Evolutionary conservation across 2,113 vertebrate genomes (phyloP), one percentile per base, ranked within the genome.

Genomic region (Potamarius usumacintae): DNA sequence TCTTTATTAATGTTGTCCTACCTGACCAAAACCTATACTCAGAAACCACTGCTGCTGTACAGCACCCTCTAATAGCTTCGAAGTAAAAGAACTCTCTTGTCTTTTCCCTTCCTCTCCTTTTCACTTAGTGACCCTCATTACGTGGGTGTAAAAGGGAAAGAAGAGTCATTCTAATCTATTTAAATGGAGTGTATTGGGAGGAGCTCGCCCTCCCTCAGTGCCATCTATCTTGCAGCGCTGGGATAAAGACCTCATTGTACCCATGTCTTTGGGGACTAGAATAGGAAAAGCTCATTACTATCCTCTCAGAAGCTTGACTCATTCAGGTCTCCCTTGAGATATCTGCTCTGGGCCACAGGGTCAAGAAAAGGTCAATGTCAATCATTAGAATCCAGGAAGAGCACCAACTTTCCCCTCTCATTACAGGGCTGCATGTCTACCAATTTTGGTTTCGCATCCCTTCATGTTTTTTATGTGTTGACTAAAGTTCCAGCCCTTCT

Each of bases 161-260:
- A 72, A 50, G 74, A 83, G 72, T 86, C 25, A 58, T 34, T 84
- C 82, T 71, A 87, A 50, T 71, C 74, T 81, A 30, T 86, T 86
- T 80, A 86, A 86, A 60, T 58, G n/a, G n/a, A 80, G 72, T 84
- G 25, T 53, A n/a, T 25, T 84, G 60, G 72, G 82, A 88, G 82
- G 50, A 79, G 27, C 72, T 15, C 0, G 5, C 42, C 69, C 48
- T 83, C 71, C 81, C 25, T 83, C 20, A 18, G 48, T 77, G 48
- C 81, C 82, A 84, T 88, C 60, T 78, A 78, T 88, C 87, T 84
- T 78, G 72, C 63, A 60, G 50, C 5, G 55, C n/a, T 30, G 7
- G 34, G 18, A 89, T 74, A 89, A 89, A 89, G 85, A 58, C 78
- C 62, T 42, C 50, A 86, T 89, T 89, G 85, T 86, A 79, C 65